phyloP scores from a whole-genome alignment of 2,888 invertebrate species.

The Eupithecia pulchellata region DNA sequence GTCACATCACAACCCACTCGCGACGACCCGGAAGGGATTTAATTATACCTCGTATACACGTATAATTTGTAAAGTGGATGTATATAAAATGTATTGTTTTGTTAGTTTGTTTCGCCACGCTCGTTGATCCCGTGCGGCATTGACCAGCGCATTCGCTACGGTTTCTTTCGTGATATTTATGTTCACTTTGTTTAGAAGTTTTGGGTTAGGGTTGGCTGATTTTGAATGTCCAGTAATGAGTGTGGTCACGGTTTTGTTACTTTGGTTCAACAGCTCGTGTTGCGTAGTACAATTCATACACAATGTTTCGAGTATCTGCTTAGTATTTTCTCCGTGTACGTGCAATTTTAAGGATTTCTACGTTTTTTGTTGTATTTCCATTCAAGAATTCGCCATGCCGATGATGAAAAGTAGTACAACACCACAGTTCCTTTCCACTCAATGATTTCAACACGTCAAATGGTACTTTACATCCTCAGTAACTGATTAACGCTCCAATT shows the following conservation, averaged over 20 bases:
- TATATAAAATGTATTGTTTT: conserved; percentile 47
- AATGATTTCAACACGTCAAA: conserved; percentile 16
- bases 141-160: conserved; percentile 57
- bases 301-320: neutral
- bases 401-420: neutral
- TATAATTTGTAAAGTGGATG: conserved; percentile 47
- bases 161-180: conserved; percentile 49
- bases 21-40: conserved; percentile 61
- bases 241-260: conserved; percentile 15
- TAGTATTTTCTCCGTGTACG: neutral
- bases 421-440: neutral
- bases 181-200: conserved; percentile 47
- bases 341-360: neutral
- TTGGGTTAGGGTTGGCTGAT: conserved; percentile 48
- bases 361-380: neutral
- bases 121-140: conserved; percentile 51
- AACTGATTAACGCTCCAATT: conserved; percentile 36
- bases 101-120: conserved; percentile 48
- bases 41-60: conserved; percentile 46
- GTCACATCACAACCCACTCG: conserved; percentile 65
- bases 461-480: conserved; percentile 19
- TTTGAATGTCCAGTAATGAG: conserved; percentile 14
- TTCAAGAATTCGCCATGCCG: neutral
- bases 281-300: neutral
- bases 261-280: conserved; percentile 15